Evolutionary conservation across 2,797 vertebrate species (phyloP).

Genomic region (Artibeus jamaicensis): DNA sequence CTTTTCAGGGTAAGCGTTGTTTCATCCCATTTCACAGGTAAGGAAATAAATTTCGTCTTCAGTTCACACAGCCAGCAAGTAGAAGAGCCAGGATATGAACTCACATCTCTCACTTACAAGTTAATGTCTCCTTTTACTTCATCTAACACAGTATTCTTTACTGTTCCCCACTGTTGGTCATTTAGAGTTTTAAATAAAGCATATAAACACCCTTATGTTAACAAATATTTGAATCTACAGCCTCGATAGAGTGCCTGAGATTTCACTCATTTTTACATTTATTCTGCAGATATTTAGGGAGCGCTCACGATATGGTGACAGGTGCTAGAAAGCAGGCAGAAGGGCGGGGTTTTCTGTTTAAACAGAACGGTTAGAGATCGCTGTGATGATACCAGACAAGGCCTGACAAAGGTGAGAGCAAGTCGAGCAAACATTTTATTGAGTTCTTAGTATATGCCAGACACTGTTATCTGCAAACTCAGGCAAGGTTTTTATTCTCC

Average conservation of each 20-base stretch:
- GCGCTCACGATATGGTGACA: not conserved
- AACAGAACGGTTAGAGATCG: not conserved
- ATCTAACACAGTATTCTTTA: not conserved
- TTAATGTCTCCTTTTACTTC: constrained; percentile 7
- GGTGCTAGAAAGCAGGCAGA: not conserved
- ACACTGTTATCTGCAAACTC: not conserved
- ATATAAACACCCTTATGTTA: not conserved
- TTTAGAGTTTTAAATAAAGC: not conserved
- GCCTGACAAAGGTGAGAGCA: not conserved
- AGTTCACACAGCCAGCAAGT: not conserved
- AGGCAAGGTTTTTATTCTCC: not conserved
- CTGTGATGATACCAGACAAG: not conserved
- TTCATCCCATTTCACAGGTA: not conserved
- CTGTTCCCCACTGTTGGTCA: not conserved
- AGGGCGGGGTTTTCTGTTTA: not conserved
- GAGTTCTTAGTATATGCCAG: not conserved
- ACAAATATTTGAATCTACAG: not conserved
- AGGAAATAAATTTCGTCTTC: not conserved
- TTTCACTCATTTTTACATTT: not conserved
- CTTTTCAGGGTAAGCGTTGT: not conserved
- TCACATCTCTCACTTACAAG: not conserved
- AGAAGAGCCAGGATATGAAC: not conserved
- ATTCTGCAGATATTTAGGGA: not conserved
- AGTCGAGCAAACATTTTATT: not conserved
- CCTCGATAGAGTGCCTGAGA: not conserved